Percentiles rank a stretch among this genome's conserved stretches.
These are phyloP conservation scores for Athene noctua DNA, from an alignment of 2,113 vertebrate species.

Conservation along the genomic window DNA sequence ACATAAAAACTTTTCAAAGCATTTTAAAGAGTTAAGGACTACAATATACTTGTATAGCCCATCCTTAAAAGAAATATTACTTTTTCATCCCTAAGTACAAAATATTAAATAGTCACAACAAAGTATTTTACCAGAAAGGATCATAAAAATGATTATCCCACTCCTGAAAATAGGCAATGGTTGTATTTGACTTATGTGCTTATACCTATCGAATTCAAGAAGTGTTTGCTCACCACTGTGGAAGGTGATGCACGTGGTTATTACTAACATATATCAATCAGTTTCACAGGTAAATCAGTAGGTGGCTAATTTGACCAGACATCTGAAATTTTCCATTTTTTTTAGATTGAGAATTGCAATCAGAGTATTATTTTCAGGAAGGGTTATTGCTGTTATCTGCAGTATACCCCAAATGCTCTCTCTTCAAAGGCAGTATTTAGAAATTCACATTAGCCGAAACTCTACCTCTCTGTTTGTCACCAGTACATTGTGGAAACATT, in stretches of 20 bases:
- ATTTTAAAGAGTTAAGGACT: background rate
- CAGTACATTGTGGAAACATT: background rate
- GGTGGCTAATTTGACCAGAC: background rate
- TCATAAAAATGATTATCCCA: background rate
- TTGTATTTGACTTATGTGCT: background rate
- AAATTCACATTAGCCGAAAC: background rate
- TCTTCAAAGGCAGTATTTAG: background rate
- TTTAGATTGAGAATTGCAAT: background rate
- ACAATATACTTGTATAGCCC: background rate
- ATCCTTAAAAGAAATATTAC: background rate
- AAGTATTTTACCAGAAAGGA: background rate
- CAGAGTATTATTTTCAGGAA: background rate
- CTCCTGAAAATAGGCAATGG: background rate
- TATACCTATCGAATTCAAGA: background rate
- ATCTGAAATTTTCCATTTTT: background rate
- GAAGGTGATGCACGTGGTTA: background rate
- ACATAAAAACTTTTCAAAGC: background rate
- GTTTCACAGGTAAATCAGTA: background rate
- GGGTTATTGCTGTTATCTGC: background rate
- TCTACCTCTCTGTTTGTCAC: background rate
- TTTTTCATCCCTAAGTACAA: background rate
- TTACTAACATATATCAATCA: background rate
- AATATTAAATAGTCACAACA: background rate
- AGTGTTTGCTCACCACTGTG: background rate
- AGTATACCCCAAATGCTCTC: background rate